Evolutionary conservation across 2,888 invertebrate species (phyloP).

Genomic region (Parelbella ahira): DNA sequence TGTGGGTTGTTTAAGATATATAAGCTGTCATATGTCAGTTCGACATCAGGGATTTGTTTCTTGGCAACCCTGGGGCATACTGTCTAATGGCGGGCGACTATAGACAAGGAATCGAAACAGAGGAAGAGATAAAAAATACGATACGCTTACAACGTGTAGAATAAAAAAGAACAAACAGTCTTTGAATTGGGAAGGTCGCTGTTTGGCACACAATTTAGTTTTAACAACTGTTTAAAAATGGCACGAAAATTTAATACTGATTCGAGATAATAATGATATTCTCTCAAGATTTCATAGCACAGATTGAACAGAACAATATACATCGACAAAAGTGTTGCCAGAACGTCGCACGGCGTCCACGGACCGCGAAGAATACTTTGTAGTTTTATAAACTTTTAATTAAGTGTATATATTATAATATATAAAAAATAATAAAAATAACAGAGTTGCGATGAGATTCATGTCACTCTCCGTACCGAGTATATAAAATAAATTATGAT

Average conservation of each 20-base stretch:
- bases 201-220: conserved; percentile 49
- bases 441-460: conserved; percentile 44
- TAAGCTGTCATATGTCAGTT: too few relatives aligned
- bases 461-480: conserved; percentile 33
- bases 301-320: conserved; percentile 24
- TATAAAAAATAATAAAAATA: conserved; percentile 28
- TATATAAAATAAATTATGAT: conserved; percentile 32
- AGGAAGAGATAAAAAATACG: too few relatives aligned
- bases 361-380: conserved; percentile 29
- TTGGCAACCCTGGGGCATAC: too few relatives aligned
- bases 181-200: conserved; percentile 23
- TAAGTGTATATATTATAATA: background rate
- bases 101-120: too few relatives aligned
- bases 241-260: conserved; percentile 49
- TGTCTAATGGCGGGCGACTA: too few relatives aligned
- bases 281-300: conserved; percentile 6
- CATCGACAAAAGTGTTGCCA: too few relatives aligned
- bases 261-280: conserved; percentile 27
- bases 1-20: too few relatives aligned
- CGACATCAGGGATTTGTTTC: too few relatives aligned
- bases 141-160: conserved; percentile 15
- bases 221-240: conserved; percentile 35
- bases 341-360: conserved; percentile 35
- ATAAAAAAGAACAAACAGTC: conserved; percentile 7
- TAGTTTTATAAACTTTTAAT: too few relatives aligned